Conservation (phyloP, 1,140 invertebrate genomes). For the Drosophila parvula region DNA sequence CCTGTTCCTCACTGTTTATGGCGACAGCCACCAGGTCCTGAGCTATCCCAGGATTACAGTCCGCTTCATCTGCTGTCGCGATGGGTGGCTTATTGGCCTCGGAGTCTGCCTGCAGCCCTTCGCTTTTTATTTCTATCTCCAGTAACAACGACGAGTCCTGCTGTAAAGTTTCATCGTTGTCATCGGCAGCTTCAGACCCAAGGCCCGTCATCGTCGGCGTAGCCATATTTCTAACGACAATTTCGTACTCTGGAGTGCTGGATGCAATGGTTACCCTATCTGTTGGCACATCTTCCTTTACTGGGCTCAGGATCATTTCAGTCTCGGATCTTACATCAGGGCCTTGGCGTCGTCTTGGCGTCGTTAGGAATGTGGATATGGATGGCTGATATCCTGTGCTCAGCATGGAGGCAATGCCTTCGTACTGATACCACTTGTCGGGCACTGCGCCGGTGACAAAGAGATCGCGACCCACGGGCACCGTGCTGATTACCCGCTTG, state of each 20-base stretch:
- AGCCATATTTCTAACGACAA: conserved; percentile 4
- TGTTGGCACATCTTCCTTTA: not conserved
- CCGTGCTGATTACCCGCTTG: conserved; percentile 73
- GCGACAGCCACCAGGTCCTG: not conserved
- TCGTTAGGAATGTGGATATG: conserved; percentile 51
- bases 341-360: conserved; percentile 5
- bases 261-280: conserved; percentile 24
- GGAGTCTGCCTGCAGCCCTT: not conserved
- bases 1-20: not conserved
- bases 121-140: conserved; percentile 10
- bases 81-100: too few species aligned
- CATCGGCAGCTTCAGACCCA: not conserved
- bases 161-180: not conserved
- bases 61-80: too few species aligned
- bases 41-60: not conserved
- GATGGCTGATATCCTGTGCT: conserved; percentile 59
- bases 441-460: conserved; percentile 65
- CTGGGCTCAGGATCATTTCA: conserved; percentile 53
- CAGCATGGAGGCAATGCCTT: conserved; percentile 43
- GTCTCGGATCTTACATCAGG: not conserved
- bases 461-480: conserved; percentile 60
- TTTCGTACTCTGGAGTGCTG: not conserved
- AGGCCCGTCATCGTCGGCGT: not conserved
- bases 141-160: not conserved
- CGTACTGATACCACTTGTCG: conserved; percentile 66